Base-by-base conservation (phyloP, 2,797 vertebrate species). In the Cirrhinus mrigala region DNA sequence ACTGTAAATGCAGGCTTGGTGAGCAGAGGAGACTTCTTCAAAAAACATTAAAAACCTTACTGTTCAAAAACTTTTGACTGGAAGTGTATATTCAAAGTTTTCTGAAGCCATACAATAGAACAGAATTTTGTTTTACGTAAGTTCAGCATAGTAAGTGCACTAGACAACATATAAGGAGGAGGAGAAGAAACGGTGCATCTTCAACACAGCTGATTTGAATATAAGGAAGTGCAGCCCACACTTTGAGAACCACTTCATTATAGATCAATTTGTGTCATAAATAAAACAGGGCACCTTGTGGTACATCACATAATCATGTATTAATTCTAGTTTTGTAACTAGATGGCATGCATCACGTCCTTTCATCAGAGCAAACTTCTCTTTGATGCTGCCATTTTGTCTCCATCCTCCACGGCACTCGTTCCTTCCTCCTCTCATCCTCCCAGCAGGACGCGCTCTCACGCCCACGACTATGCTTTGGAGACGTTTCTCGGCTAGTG, bases 361-460 rank as follows among this genome's bases (percentile, higher is more conserved):
- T 66, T 77, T 85, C 46, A 80, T 77, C 74, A 71, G 40, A 9
- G 33, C 64, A 73, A 78, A 56, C 71, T 66, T 83, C 22, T 69
- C 73, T 84, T 58, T 78, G 62, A 78, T 69, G n/a, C 73, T 79
- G 52, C 70, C 46, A 81, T 66, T 81, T 76, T 76, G 70, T 81
- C 20, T 76, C 68, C 60, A 46, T 56, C 48, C 44, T 56, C 54
- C 10, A 64, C 27, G 10, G 29, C 77, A 74, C 66, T 22, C 52
- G 16, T 69, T 74, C 79, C 15, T 81, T 56, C 79, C 56, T 79
- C 69, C 69, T 85, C 69, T 82, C 68, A 69, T 60, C 48, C 44
- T 82, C 82, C 52, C 85, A 40, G 56, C 69, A 82, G 85, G 58
- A 50, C 10, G 50, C 27, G 4, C 44, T 50, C 60, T 74, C 27